Base-by-base conservation (phyloP, 1,140 invertebrate genomes). In the Zophobas atratus region DNA sequence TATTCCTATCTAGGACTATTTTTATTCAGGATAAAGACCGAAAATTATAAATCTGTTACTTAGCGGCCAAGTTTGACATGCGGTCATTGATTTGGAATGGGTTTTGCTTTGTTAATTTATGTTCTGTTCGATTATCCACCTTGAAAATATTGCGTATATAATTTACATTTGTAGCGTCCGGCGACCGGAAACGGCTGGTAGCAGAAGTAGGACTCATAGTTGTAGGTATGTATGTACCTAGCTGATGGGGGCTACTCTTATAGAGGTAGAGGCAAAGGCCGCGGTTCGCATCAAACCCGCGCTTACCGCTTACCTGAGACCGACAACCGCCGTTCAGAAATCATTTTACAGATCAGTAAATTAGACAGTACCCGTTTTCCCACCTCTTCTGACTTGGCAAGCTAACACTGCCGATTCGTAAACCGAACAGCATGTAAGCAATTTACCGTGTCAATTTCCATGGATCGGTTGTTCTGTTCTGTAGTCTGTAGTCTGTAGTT, bases 401-500 rank as follows among this genome's bases (percentile, higher is more conserved):
- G 49, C 49, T 51, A 51, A 51, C 49, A 51, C 49, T 20, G 49
- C 49, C 55, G 71, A 73, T 73, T 73, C 71, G 71, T 56, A 73
- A 51, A 73, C 49, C 55, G 71, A 73, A 73, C 71, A 73, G 55
- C 71, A 73, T 56, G 71, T 56, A 73, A 72, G 48, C 70, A 72
- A 73, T 73, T 73, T 56, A 73, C 71, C 71, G 55, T 73, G 71
- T 73, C 71, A 73, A 73, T 73, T 73, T 73, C 71, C 55, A 73
- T 73, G 71, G 71, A 51, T 73, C 55, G 49, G 71, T 73, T 73
- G 71, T 53, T 73, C 38, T 73, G 32, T 53, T 73, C 49, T 73
- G 71, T 53, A 73, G 49, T 73, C 20, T 20, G 20, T 20, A 20
- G 20, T 20, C 20, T 20, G 20, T 20, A 20, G 20, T 20, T 20